Conservation (phyloP, 2,888 invertebrate species). For the Spicauda simplicius region DNA sequence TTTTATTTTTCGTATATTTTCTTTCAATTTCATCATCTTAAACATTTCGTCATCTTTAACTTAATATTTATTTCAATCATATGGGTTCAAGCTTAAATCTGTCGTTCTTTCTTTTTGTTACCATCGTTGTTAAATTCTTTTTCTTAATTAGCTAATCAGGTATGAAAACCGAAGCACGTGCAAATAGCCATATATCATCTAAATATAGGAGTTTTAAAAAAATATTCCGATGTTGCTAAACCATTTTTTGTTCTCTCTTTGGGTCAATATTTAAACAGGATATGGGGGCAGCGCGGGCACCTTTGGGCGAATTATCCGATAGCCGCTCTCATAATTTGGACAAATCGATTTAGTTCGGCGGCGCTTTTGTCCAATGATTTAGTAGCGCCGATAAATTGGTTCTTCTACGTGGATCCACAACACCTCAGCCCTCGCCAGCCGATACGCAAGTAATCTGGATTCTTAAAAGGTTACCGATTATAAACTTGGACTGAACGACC, state of each 20-base stretch:
- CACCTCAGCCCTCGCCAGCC: slow-evolving; percentile 47
- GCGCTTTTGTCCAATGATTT: slow-evolving; percentile 81
- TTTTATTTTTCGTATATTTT: no score
- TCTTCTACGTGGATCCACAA: slow-evolving; percentile 59
- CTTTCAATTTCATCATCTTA: no score
- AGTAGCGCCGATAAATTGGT: slow-evolving; percentile 79
- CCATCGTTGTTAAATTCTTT: background rate
- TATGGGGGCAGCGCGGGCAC: slow-evolving; percentile 43
- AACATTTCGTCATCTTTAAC: no score
- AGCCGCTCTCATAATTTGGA: slow-evolving; percentile 72
- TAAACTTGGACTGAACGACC: slow-evolving; percentile 70
- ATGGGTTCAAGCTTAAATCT: no score
- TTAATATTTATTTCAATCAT: no score
- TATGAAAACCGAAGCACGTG: background rate
- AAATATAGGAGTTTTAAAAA: background rate
- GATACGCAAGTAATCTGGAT: slow-evolving; percentile 61
- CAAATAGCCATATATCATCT: background rate
- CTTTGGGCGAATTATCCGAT: slow-evolving; percentile 52
- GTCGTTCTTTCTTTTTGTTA: no score
- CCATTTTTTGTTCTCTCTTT: slow-evolving; percentile 22
- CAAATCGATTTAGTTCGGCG: slow-evolving; percentile 82
- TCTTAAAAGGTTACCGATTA: slow-evolving; percentile 74
- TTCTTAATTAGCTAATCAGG: background rate
- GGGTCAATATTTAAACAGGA: slow-evolving; percentile 68
- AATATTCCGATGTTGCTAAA: slow-evolving; percentile 15